phyloP scores from a whole-genome alignment of 2,113 vertebrate genomes.

The Megalops atlanticus region DNA sequence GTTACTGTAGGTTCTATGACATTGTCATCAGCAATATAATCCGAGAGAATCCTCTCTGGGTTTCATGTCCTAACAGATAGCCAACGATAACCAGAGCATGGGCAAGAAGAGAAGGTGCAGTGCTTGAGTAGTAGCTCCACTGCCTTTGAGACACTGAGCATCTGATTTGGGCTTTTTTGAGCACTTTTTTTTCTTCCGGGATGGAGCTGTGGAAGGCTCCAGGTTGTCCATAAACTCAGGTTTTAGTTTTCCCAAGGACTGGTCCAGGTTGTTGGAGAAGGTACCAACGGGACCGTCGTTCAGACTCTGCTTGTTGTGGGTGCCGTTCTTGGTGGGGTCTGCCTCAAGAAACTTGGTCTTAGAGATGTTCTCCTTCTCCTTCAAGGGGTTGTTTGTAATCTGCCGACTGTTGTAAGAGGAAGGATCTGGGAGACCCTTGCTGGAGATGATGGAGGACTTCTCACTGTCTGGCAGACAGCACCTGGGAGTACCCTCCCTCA shows the following conservation, averaged over 20 bases:
- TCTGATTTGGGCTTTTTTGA: slow-evolving; percentile 92
- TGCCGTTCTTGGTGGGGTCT: slow-evolving; percentile 83
- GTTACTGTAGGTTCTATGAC: slow-evolving; percentile 65
- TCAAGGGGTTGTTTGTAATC: slow-evolving; percentile 83
- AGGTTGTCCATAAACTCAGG: slow-evolving; percentile 72
- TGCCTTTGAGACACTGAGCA: slow-evolving; percentile 82
- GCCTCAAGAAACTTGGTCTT: slow-evolving; percentile 81
- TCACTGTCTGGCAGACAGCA: slow-evolving; percentile 88
- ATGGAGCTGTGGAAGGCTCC: slow-evolving; percentile 84
- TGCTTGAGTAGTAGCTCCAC: slow-evolving; percentile 55
- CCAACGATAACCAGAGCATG: slow-evolving; percentile 67
- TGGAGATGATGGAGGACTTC: slow-evolving; percentile 88
- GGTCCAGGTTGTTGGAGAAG: slow-evolving; percentile 84
- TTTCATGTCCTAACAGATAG: slow-evolving; percentile 70
- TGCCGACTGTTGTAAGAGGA: slow-evolving; percentile 79
- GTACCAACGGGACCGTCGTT: slow-evolving; percentile 91
- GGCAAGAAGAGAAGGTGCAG: slow-evolving; percentile 61
- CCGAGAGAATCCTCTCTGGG: slow-evolving; percentile 51
- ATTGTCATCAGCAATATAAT: slow-evolving; percentile 74
- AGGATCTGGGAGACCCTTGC: slow-evolving; percentile 74
- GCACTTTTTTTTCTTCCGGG: slow-evolving; percentile 93
- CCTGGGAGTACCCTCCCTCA: slow-evolving; percentile 67
- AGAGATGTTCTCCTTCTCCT: slow-evolving; percentile 90
- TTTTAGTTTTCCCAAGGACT: slow-evolving; percentile 77
- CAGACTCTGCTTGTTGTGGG: slow-evolving; percentile 86